Conservation (phyloP, 2,797 vertebrate genomes). For the Capromys pilorides region DNA sequence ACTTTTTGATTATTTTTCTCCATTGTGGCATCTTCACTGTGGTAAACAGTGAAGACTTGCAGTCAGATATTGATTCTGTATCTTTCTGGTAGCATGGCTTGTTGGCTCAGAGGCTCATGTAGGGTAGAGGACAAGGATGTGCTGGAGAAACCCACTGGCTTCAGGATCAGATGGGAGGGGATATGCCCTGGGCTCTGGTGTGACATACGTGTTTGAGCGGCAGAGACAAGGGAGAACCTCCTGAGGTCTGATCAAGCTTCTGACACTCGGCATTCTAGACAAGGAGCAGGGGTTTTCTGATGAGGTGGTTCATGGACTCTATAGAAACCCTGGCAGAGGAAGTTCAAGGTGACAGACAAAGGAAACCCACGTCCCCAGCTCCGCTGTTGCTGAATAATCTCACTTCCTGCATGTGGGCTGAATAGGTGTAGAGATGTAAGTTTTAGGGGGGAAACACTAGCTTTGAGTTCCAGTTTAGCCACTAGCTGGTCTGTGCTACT, state of each 20-base stretch:
- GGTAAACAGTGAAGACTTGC: neutral
- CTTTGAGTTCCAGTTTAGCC: neutral
- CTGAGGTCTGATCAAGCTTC: neutral
- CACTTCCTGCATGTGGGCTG: neutral
- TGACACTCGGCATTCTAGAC: neutral
- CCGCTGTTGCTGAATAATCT: neutral
- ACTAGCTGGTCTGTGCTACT: neutral
- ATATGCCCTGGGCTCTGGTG: neutral
- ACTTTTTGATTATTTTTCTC: neutral
- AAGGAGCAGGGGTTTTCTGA: neutral
- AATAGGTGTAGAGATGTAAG: fast-evolving
- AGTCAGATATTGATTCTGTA: neutral
- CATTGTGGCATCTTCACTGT: neutral
- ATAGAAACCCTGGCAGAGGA: neutral
- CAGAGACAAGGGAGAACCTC: neutral
- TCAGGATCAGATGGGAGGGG: neutral
- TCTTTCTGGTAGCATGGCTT: neutral
- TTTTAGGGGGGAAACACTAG: neutral
- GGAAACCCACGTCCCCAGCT: neutral
- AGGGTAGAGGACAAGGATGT: neutral
- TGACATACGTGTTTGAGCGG: neutral
- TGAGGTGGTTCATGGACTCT: neutral
- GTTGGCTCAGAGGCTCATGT: neutral
- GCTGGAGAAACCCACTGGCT: neutral
- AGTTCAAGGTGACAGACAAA: neutral